A percentile compares a stretch with the other conserved stretches of the same genome.
Conservation (phyloP, 2,113 vertebrate species). For the Sprattus sprattus region DNA sequence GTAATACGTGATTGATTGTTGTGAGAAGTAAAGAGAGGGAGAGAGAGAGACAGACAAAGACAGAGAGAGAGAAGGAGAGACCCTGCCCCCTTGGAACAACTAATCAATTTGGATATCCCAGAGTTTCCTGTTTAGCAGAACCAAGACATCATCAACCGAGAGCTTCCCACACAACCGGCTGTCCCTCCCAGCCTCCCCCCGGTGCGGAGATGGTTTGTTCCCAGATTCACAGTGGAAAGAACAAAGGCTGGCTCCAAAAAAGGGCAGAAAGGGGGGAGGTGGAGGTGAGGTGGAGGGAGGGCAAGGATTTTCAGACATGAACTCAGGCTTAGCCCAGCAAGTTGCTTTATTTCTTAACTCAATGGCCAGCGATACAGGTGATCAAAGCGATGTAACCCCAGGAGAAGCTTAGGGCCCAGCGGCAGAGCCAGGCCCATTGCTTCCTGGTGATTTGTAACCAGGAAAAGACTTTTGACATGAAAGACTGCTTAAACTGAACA, state of each 20-base stretch:
- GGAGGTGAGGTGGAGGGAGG: conserved; percentile 61
- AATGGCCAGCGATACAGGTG: conserved; percentile 82
- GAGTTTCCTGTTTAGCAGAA: conserved; percentile 54
- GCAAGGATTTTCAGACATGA: conserved; percentile 71
- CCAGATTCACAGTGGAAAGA: conserved; percentile 63
- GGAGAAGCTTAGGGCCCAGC: conserved; percentile 74
- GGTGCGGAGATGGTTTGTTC: conserved; percentile 62
- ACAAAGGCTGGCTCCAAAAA: conserved; percentile 44
- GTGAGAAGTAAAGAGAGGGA: background rate
- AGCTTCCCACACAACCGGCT: conserved; percentile 53
- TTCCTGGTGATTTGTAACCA: conserved; percentile 86
- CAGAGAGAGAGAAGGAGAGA: background rate
- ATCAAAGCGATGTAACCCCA: conserved; percentile 80
- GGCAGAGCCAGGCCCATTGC: conserved; percentile 74
- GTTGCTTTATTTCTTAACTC: conserved; percentile 78
- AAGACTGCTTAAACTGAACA: conserved; percentile 84
- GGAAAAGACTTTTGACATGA: conserved; percentile 92
- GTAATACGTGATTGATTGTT: conserved; percentile 12
- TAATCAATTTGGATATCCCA: conserved; percentile 63
- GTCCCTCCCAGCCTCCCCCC: conserved; percentile 45
- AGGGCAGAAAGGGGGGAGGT: background rate
- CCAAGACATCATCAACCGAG: conserved; percentile 53
- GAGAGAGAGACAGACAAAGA: background rate
- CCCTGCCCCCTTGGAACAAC: conserved; percentile 23
- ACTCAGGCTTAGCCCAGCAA: conserved; percentile 78